Evolutionary conservation across 2,113 vertebrate species (phyloP), one percentile per base, ranked within the genome.

Genomic region (Jaculus jaculus): DNA sequence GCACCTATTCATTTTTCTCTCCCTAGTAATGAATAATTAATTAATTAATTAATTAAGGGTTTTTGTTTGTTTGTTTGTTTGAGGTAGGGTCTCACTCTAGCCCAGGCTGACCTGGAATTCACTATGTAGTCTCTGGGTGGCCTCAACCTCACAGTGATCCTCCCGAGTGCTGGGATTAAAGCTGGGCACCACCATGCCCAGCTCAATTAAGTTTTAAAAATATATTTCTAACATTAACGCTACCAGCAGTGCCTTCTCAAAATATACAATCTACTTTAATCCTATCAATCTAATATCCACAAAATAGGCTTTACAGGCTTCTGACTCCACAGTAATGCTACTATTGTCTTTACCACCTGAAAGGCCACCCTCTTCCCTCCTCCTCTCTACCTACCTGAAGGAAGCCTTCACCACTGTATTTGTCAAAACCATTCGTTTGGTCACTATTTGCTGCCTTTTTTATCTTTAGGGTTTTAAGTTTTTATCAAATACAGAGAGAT

Each of bases 311-410:
- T 66, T 85, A 63, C 1, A 71, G 66, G n/a, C 24, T 34, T 58
- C 79, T 79, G 84, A 71, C 58, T 87, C 88, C 91, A 87, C 0
- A 80, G 39, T 12, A 77, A 84, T 37, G 63, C 61, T 90, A 58
- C n/a, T 21, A 32, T 81, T 94, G 23, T 81, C 84, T 93, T 89
- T 75, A 84, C 26, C 81, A 92, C 39, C 69, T 84, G n/a, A 34
- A 92, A 97, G 94, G 86, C 78, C 85, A 87, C 93, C 94, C 91
- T 93, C 88, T 77, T 90, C 92, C 95, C 95, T 94, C 84, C 74
- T 95, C 90, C 60, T 96, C 94, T 92, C 95, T 94, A 94, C 93
- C 95, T 96, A 96, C 93, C 95, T 97, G 94, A 90, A 95, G 93
- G 94, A 93, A 78, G 85, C 91, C 82, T 95, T 96, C 92, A 95